These are phyloP conservation scores for Choristoneura fumiferana DNA, from an alignment of 1,140 invertebrate species.

Conservation along the genomic window DNA sequence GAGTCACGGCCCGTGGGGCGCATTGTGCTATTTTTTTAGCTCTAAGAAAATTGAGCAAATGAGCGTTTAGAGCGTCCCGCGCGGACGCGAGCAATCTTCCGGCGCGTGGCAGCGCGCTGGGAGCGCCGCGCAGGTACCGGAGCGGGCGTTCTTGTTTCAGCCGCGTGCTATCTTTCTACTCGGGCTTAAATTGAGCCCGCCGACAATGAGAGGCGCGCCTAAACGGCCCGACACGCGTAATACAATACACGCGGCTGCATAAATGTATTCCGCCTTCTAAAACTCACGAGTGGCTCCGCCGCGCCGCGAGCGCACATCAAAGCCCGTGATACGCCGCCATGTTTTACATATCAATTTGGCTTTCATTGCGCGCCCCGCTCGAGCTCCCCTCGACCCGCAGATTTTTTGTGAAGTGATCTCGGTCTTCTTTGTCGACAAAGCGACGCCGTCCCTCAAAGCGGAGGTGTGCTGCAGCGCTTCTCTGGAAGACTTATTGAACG, in stretches of 20 bases:
- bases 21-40: too few species aligned
- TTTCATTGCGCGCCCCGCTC: background rate
- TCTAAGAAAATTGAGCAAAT: too few species aligned
- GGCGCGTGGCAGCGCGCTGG: too few species aligned
- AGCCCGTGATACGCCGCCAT: background rate
- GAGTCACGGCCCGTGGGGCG: too few species aligned
- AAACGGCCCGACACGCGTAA: constrained; percentile 8
- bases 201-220: background rate
- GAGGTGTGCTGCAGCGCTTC: background rate
- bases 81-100: too few species aligned
- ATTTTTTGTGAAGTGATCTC: background rate
- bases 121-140: too few species aligned
- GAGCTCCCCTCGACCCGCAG: background rate
- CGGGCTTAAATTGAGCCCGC: too few species aligned
- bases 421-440: constrained; percentile 2
- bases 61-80: too few species aligned
- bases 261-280: constrained; percentile 7
- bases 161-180: too few species aligned
- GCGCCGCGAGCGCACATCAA: constrained; percentile 6
- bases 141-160: too few species aligned
- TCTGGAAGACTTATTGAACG: background rate
- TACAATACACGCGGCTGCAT: background rate
- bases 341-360: constrained; percentile 19
- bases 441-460: background rate
- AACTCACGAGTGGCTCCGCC: constrained; percentile 3